A percentile compares a stretch with the other conserved stretches of the same genome.
Evolutionary conservation across 2,113 vertebrate species (phyloP).

Genomic region (Notothenia coriiceps): DNA sequence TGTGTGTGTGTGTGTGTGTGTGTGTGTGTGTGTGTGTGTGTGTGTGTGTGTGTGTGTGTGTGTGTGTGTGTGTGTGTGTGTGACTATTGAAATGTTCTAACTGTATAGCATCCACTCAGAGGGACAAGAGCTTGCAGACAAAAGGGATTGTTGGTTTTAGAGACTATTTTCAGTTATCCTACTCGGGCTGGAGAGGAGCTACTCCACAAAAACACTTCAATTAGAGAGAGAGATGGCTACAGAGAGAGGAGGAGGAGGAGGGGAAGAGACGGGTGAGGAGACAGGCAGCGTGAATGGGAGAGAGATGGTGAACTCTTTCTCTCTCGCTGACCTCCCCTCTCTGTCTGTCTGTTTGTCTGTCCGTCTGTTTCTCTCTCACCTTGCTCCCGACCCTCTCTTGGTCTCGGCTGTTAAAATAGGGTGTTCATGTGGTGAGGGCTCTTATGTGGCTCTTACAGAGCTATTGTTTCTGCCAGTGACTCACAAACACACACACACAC

Average conservation of each 20-base stretch:
- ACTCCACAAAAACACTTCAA: slow-evolving; percentile 99
- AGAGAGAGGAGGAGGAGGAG: slow-evolving; percentile 31
- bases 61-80: slow-evolving; percentile 26
- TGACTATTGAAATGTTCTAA: slow-evolving; percentile 69
- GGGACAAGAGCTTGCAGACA: slow-evolving; percentile 75
- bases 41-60: too few species aligned
- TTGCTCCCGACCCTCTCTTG: slow-evolving; percentile 97
- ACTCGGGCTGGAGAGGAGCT: slow-evolving; percentile 91
- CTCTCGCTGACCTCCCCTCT: slow-evolving; percentile 66
- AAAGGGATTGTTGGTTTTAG: slow-evolving; percentile 86
- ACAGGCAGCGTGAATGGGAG: slow-evolving; percentile 67
- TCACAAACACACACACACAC: slow-evolving; percentile 82
- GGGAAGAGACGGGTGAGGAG: slow-evolving; percentile 40
- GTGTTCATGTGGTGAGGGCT: slow-evolving; percentile 82
- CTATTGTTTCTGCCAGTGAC: slow-evolving; percentile 94
- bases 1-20: too few species aligned
- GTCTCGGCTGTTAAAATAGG: slow-evolving; percentile 92
- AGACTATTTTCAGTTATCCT: slow-evolving; percentile 94
- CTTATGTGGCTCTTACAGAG: slow-evolving; percentile 91
- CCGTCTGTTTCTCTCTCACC: slow-evolving; percentile 72
- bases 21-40: too few species aligned
- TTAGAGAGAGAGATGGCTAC: slow-evolving; percentile 82
- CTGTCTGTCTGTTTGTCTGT: slow-evolving; percentile 64
- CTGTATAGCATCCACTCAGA: slow-evolving; percentile 74
- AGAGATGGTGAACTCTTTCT: slow-evolving; percentile 67